Base-by-base conservation (phyloP, 2,113 vertebrate genomes). In the Tenrec ecaudatus region DNA sequence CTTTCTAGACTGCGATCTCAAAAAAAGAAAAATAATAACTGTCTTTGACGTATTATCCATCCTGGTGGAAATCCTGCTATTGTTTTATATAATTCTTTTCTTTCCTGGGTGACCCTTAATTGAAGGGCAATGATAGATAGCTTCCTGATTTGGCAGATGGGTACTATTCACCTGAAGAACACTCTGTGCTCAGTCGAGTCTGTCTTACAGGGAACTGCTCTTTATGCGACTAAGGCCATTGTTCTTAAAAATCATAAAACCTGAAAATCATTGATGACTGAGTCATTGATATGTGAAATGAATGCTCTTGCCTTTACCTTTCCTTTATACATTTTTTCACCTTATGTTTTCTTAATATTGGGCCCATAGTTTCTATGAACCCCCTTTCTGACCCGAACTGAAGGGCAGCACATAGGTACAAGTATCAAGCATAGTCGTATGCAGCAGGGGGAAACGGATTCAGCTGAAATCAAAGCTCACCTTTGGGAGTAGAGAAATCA, bases 1-100 rank as follows among this genome's bases (percentile, higher is more conserved):
- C 93, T 96, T 96, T 86, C 92, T 86, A 40, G 36, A 82, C 86
- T 71, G 71, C 86, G 93, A 69, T 94, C 91, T 90, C 86, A 62
- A 76, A 89, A 94, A 89, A 88, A 33, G 11, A 89, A 81, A 86
- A 88, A 31, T 89, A 78, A 88, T 31, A 91, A 62, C 83, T 75
- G 29, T 84, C 60, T 94, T 83, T 96, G 57, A 90, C 91, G 87
- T 92, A 90, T 89, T 95, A 92, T 71, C 82, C 64, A 77, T 90
- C 75, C 36, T 94, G 33, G n/a, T 90, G 68, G 38, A 84, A 92
- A 43, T 29, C 17, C 75, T 91, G n/a, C 62, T 89, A 94, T 94
- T 92, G 79, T 93, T 91, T 92, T 75, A 89, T 38, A 92, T 15
- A 95, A 75, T 92, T 82, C 33, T n/a, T 92, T 87, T 86, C 71